Conservation (phyloP, 2,888 invertebrate species). For the Napeogenes sylphis region DNA sequence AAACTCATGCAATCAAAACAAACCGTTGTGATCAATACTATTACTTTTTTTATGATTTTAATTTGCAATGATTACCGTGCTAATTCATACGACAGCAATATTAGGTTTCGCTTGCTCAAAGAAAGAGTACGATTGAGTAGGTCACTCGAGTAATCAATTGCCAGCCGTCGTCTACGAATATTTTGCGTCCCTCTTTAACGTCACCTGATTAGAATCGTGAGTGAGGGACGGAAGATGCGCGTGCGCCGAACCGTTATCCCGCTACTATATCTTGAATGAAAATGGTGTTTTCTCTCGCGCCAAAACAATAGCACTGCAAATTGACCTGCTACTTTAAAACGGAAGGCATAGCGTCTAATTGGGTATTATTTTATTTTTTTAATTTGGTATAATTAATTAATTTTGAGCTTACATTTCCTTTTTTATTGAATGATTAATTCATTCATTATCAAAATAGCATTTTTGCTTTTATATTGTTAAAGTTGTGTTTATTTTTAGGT, state of each 20-base stretch:
- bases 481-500: too few relatives aligned
- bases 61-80: slow-evolving; percentile 19
- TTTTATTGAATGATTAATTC: not conserved
- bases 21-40: not conserved
- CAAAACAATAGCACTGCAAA: slow-evolving; percentile 70
- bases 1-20: not conserved
- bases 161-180: slow-evolving; percentile 52
- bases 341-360: slow-evolving; percentile 58
- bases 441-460: not conserved
- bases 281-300: slow-evolving; percentile 76
- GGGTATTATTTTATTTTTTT: slow-evolving; percentile 28
- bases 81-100: slow-evolving; percentile 58
- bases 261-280: slow-evolving; percentile 76
- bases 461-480: too few relatives aligned
- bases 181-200: slow-evolving; percentile 43
- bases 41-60: too few relatives aligned
- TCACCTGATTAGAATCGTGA: slow-evolving; percentile 10
- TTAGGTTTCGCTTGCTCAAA: slow-evolving; percentile 77
- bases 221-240: slow-evolving; percentile 49
- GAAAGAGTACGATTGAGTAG: slow-evolving; percentile 76
- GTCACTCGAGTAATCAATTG: slow-evolving; percentile 76
- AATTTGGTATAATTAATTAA: not conserved
- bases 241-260: slow-evolving; percentile 75
- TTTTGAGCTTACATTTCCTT: not conserved
- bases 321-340: slow-evolving; percentile 64